Percentiles rank a stretch among this genome's conserved stretches.
Evolutionary conservation across 2,888 invertebrate species (phyloP).

Genomic region (Coleophora flavipennella): DNA sequence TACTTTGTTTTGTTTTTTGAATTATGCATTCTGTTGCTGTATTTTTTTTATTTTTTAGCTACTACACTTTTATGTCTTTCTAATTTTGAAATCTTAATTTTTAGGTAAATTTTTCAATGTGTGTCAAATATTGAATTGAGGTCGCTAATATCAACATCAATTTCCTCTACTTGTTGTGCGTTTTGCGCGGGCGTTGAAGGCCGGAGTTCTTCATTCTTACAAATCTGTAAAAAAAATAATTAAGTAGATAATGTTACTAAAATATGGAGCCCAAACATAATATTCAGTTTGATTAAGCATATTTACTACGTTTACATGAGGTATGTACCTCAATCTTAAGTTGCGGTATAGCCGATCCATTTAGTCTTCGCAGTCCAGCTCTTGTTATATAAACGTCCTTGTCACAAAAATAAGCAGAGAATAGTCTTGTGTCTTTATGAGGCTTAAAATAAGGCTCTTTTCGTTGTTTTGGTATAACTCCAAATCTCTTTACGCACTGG

Average conservation of each 20-base stretch:
- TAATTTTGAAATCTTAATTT: background rate
- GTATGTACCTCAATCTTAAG: background rate
- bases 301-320: background rate
- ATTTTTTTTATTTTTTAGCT: background rate
- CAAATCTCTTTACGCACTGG: background rate
- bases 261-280: background rate
- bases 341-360: background rate
- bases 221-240: background rate
- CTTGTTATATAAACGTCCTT: background rate
- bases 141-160: background rate
- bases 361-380: background rate
- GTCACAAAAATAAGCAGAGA: background rate
- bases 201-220: background rate
- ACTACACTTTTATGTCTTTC: background rate
- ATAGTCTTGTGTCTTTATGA: background rate
- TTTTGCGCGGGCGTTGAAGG: background rate
- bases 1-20: conserved; percentile 7
- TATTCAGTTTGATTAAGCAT: background rate
- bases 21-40: background rate
- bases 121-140: conserved; percentile 1
- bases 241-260: background rate
- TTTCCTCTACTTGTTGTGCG: too few species aligned
- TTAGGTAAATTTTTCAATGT: conserved; percentile 2
- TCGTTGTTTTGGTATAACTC: background rate
- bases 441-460: background rate